Evolutionary conservation across 2,888 invertebrate species (phyloP).

Genomic region (Dicranocentrus wangi): DNA sequence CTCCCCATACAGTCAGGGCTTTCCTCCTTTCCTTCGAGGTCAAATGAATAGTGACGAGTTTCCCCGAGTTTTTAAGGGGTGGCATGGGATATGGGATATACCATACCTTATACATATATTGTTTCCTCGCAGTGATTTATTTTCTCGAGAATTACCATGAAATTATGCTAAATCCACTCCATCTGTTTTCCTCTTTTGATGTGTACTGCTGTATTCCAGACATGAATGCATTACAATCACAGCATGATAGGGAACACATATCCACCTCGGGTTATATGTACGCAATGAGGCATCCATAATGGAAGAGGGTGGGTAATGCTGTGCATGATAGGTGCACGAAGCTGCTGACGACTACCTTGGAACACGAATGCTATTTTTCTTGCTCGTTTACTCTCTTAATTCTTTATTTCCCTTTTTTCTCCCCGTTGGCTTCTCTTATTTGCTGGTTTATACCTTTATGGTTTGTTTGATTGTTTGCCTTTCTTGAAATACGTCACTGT

Average conservation of each 20-base stretch:
- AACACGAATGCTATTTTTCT: slow-evolving; percentile 25
- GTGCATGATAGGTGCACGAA: background rate
- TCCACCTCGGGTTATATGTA: no score
- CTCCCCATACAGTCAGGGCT: no score
- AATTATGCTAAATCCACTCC: slow-evolving; percentile 50
- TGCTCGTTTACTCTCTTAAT: slow-evolving; percentile 41
- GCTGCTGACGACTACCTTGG: background rate
- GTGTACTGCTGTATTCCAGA: background rate
- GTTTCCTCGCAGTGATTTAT: slow-evolving; percentile 43
- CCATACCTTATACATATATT: no score
- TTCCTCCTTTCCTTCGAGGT: background rate
- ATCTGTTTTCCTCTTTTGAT: slow-evolving; percentile 7
- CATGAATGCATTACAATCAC: no score
- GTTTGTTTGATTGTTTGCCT: slow-evolving; percentile 48
- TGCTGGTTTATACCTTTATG: slow-evolving; percentile 5
- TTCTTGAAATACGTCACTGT: slow-evolving; percentile 57
- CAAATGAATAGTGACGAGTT: background rate
- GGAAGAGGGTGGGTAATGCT: background rate
- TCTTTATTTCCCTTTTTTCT: slow-evolving; percentile 21
- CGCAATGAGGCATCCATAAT: slow-evolving; percentile 43
- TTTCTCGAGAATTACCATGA: slow-evolving; percentile 49
- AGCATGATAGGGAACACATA: no score
- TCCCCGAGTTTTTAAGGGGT: no score
- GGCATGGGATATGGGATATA: no score
- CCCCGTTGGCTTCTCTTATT: slow-evolving; percentile 14